Evolutionary conservation across 2,113 vertebrate species (phyloP), one percentile per base, ranked within the genome.

Genomic region (Lates calcarifer): DNA sequence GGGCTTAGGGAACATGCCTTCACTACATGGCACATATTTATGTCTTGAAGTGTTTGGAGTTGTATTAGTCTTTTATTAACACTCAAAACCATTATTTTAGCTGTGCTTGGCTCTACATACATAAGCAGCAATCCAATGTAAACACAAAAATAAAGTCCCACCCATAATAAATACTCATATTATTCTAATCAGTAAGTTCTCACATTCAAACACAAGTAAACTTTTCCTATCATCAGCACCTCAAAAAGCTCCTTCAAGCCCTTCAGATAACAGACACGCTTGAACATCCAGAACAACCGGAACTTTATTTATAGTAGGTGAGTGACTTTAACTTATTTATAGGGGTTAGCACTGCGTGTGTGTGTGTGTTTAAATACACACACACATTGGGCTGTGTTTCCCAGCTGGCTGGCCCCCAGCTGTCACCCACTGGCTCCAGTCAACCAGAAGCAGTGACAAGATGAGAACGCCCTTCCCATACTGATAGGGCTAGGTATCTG

Each of bases 241-340:
- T 68, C 4, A 80, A 71, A 57, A 79, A 37, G 7, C 51, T 55
- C 15, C 29, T 53, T 83, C 79, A 6, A 84, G 56, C 8, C 43
- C 24, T 66, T 83, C 41, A 47, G 37, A 77, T 65, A 79, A 57
- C 58, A 79, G 45, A 35, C 43, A 60, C 15, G 61, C 37, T 29
- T 22, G 51, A 84, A 76, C 26, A 43, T 63, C 68, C 55, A 73
- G 26, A 89, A 86, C 61, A 78, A 84, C 72, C 49, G 4, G 26
- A 81, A 80, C 73, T 64, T 71, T 92, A 90, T 91, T 90, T 91
- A 85, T 87, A 84, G 86, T 61, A 83, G 76, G 47, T 69, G 68
- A 82, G 77, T 74, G 75, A 87, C 83, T 85, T 87, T 77, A 76
- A 89, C 79, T 87, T 93, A 93, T 93, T 90, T 90, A 93, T 92